Evolutionary conservation across 1,140 invertebrate genomes (phyloP).

Genomic region (Ridgeia piscesae): DNA sequence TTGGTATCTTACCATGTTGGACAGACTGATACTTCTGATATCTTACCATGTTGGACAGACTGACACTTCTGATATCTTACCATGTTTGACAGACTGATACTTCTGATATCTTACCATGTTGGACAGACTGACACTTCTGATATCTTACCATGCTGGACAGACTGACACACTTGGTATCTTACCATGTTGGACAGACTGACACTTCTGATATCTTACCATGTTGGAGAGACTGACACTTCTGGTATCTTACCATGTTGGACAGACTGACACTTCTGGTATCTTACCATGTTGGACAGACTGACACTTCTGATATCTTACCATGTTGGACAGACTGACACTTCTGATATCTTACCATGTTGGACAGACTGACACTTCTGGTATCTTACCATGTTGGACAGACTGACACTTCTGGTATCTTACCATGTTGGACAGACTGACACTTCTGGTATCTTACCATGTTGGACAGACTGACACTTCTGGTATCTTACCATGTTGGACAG

Average conservation of each 20-base stretch:
- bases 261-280: slow-evolving; percentile 73
- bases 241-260: slow-evolving; percentile 68
- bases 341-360: slow-evolving; percentile 70
- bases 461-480: slow-evolving; percentile 72
- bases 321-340: slow-evolving; percentile 70
- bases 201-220: slow-evolving; percentile 73
- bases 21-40: slow-evolving; percentile 72
- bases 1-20: no score
- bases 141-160: slow-evolving; percentile 70
- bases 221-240: slow-evolving; percentile 71
- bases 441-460: slow-evolving; percentile 72
- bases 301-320: slow-evolving; percentile 77
- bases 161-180: no score
- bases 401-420: slow-evolving; percentile 74
- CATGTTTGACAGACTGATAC: slow-evolving; percentile 70
- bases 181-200: slow-evolving; percentile 70
- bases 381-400: slow-evolving; percentile 69
- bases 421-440: slow-evolving; percentile 70
- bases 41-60: slow-evolving; percentile 69
- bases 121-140: slow-evolving; percentile 72
- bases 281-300: slow-evolving; percentile 68
- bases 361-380: slow-evolving; percentile 72
- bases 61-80: slow-evolving; percentile 74
- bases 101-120: slow-evolving; percentile 72
- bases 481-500: slow-evolving; percentile 71